Base-by-base conservation (phyloP, 2,113 vertebrate species). In the Cromileptes altivelis region DNA sequence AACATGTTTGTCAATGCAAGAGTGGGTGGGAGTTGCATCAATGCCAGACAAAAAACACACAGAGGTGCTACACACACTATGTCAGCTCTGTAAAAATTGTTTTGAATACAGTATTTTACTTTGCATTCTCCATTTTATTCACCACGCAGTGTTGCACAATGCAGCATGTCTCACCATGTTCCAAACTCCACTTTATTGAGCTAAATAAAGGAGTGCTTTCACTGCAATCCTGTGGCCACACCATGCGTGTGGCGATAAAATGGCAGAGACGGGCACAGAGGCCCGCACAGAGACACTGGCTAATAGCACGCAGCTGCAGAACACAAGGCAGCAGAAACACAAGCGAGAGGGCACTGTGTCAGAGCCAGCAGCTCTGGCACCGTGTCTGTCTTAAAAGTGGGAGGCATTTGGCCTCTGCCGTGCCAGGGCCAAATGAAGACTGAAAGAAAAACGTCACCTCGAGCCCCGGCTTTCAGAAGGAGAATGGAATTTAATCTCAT, bases 401-500 rank as follows among this genome's bases (percentile, higher is more conserved):
- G 60, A 84, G 83, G 47, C 68, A 60, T 67, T 79, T 79, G 81
- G 61, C 30, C 42, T 75, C 37, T 85, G 85, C 42, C 2, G n/a
- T 82, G 78, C 82, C 82, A 80, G 67, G 70, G 79, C 81, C 82
- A 76, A 77, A 90, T 63, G 58, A 84, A 92, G 84, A 84, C 70
- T 52, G 80, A 79, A 55, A 77, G 68, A 71, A 89, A 81, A 88
- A 72, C 63, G 80, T 85, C 81, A 89, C 88, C 68, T 88, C 75
- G 3, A 88, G 88, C 88, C 55, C 57, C 77, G 69, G 75, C 88
- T 89, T 85, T 91, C 75, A 84, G 83, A 76, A 81, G 83, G 81
- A 76, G 88, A 92, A 91, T 82, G 93, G 92, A 95, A 94, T 94
- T 94, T 94, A 94, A 95, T 95, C 93, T 94, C 88, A 94, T 95